These are phyloP conservation scores for Sebastolobus alascanus DNA, from an alignment of 2,797 vertebrate genomes.

Conservation along the genomic window DNA sequence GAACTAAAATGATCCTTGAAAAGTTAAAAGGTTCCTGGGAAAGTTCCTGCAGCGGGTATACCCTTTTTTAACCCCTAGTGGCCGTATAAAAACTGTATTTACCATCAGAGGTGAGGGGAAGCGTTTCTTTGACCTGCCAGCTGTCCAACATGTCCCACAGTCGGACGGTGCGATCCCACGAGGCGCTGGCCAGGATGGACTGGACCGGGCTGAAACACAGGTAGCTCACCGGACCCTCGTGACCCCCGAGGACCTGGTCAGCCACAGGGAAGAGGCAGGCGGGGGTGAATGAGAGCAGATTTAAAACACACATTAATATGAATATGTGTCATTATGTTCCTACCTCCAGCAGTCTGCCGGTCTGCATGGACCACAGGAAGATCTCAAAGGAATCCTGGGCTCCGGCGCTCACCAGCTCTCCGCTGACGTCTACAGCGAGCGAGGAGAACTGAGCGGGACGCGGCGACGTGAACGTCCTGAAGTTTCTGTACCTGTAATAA, in stretches of 20 bases:
- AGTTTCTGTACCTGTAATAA: constrained; percentile 95
- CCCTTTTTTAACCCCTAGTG: no score
- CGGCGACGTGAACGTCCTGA: constrained; percentile 95
- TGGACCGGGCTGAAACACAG: constrained; percentile 93
- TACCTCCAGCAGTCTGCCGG: constrained; percentile 94
- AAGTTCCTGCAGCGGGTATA: no score
- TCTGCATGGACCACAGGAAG: constrained; percentile 99
- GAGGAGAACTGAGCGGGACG: constrained; percentile 94
- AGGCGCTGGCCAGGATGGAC: constrained; percentile 92
- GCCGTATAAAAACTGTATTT: constrained; percentile 13
- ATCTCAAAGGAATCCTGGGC: constrained; percentile 97
- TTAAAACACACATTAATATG: not conserved
- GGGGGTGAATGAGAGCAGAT: not conserved
- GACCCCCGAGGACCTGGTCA: constrained; percentile 91
- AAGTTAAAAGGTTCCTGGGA: not conserved
- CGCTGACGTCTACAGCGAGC: constrained; percentile 92
- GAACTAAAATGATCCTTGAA: no score
- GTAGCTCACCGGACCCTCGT: constrained; percentile 93
- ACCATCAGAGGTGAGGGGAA: constrained; percentile 91
- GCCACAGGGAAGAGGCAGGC: not conserved
- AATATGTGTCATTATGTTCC: not conserved
- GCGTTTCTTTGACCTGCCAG: constrained; percentile 95
- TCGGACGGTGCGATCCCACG: constrained; percentile 94
- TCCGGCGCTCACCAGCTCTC: constrained; percentile 94
- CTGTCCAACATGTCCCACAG: constrained; percentile 98